phyloP scores from a whole-genome alignment of 2,888 invertebrate genomes.

The Agrotis exclamationis region DNA sequence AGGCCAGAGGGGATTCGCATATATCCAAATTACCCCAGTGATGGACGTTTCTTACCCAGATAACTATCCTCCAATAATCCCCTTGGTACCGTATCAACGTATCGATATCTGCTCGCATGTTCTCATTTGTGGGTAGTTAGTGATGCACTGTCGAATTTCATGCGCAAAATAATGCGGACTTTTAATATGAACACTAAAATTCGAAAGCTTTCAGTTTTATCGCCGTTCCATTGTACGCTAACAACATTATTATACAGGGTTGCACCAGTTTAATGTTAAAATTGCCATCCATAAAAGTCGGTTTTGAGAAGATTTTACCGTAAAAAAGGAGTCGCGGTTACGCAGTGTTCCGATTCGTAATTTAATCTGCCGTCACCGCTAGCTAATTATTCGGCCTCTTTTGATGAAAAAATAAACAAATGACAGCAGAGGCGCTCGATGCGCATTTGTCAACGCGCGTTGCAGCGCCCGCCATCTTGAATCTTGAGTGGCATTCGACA shows the following conservation, averaged over 20 bases:
- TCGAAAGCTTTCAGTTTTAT: conserved; percentile 68
- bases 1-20: conserved; percentile 86
- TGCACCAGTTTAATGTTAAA: conserved; percentile 55
- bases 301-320: conserved; percentile 43
- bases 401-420: conserved; percentile 62
- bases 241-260: conserved; percentile 52
- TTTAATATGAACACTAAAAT: conserved; percentile 63
- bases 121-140: conserved; percentile 49
- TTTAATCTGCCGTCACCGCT: conserved; percentile 61
- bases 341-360: conserved; percentile 58
- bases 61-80: conserved; percentile 80
- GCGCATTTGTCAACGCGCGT: conserved; percentile 81
- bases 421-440: conserved; percentile 68
- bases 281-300: conserved; percentile 54
- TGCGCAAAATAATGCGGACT: conserved; percentile 57
- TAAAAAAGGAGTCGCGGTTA: conserved; percentile 46
- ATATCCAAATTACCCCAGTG: conserved; percentile 89
- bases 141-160: conserved; percentile 58
- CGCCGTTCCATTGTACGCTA: conserved; percentile 64
- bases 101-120: conserved; percentile 54
- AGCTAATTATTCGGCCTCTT: conserved; percentile 65
- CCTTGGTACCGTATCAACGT: conserved; percentile 62
- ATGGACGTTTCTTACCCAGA: conserved; percentile 88
- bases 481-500: conserved; percentile 83
- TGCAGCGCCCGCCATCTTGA: conserved; percentile 83